phyloP scores from a whole-genome alignment of 2,113 vertebrate species.

The Strix uralensis region DNA sequence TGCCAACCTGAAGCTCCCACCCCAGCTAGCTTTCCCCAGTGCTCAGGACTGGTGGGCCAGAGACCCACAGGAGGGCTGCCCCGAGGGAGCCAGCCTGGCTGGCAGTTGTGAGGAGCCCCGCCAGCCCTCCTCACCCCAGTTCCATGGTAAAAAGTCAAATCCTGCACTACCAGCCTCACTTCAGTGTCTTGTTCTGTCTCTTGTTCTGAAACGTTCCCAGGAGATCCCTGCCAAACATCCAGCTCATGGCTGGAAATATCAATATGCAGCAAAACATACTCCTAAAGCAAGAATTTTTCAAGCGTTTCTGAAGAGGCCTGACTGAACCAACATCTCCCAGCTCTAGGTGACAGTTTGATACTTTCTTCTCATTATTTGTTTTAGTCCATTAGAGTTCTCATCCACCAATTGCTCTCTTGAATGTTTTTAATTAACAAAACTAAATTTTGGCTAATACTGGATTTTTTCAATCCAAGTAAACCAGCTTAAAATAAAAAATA shows the following conservation, averaged over 20 bases:
- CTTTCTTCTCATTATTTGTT: not conserved
- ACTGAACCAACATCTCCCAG: not conserved
- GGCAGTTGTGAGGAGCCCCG: not conserved
- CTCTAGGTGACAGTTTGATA: not conserved
- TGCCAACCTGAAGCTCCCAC: not conserved
- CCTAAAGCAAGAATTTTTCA: not conserved
- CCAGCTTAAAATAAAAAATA: conserved; percentile 58
- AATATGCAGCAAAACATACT: not conserved
- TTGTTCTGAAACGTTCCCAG: not conserved
- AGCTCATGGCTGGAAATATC: not conserved
- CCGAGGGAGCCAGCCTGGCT: not conserved
- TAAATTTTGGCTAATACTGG: conserved; percentile 55
- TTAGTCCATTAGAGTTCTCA: not conserved
- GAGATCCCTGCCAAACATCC: not conserved
- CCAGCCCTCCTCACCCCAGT: not conserved
- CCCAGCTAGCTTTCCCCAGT: not conserved
- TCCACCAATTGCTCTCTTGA: conserved; percentile 8
- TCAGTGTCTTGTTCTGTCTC: not conserved
- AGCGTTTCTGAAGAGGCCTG: not conserved
- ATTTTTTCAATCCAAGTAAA: conserved; percentile 63
- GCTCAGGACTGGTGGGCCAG: not conserved
- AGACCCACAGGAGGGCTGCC: not conserved
- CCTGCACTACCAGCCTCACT: not conserved
- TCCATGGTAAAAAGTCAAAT: not conserved
- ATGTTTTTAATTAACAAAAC: conserved; percentile 52